phyloP scores from a whole-genome alignment of 1,140 invertebrate genomes.

The Brachionus manjavacas region DNA sequence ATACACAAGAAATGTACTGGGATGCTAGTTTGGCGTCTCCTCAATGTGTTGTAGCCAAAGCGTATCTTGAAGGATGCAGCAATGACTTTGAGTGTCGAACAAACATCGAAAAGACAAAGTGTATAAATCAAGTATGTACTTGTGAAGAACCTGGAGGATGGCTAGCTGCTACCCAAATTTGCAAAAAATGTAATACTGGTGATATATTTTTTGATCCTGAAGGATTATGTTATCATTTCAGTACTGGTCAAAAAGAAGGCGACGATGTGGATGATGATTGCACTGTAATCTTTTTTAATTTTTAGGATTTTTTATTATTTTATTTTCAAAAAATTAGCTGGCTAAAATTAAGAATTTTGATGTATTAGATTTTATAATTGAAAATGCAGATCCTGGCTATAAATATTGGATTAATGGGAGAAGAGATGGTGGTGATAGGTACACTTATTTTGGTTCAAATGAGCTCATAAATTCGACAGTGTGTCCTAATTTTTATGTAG shows the following conservation, averaged over 20 bases:
- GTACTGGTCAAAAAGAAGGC: background rate
- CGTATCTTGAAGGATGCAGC: background rate
- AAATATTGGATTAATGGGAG: background rate
- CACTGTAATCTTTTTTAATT: background rate
- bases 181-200: background rate
- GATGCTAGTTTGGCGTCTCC: background rate
- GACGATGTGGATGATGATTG: background rate
- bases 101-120: background rate
- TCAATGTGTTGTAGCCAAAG: background rate
- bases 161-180: background rate
- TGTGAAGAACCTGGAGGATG: background rate
- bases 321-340: background rate
- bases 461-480: background rate
- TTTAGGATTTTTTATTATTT: background rate
- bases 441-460: background rate
- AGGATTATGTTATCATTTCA: constrained; percentile 1
- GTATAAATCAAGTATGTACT: background rate
- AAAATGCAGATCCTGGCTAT: background rate
- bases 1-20: background rate
- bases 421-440: background rate
- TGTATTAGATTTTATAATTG: background rate
- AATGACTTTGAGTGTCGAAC: background rate
- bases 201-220: background rate
- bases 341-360: background rate
- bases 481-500: background rate